Base-by-base conservation (phyloP, 1,140 invertebrate genomes). In the Drosophila lacteicornis region DNA sequence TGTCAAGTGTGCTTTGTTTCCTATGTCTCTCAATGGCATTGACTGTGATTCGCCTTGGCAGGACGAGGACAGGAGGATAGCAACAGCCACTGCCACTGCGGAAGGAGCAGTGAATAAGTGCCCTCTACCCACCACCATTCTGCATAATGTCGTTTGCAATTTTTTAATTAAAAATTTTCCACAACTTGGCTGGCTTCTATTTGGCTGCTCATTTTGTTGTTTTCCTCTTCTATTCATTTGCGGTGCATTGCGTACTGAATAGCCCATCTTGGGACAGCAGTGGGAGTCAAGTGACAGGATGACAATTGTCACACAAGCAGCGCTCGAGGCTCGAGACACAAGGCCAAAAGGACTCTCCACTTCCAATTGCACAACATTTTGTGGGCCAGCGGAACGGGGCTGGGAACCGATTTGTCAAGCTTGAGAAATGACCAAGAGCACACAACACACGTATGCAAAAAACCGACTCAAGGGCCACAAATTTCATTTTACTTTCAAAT, bases 151-250 rank as follows among this genome's bases (percentile, higher is more conserved):
- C 49, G 63, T 74, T 74, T 58, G 80, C 83, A 83, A 88, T 87
- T 88, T 88, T 88, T 83, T 87, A 87, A 88, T 87, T 87, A 80
- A 88, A 86, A 87, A 80, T 88, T 63, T 80, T 83, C 68, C 78
- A 71, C 84, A 83, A 68, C 76, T 79, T 67, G 69, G 47, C 73
- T 82, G 69, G 69, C 59, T 82, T 79, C 68, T 79, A 77, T 82
- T 77, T 60, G 73, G 49, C 47, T 82, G 73, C 80, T 88, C 80
- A 88, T 88, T 87, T 88, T 61, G 77, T 50, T 82, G 65, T 43
- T 66, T 69, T 38, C 33, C 19, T 60, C 15, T 62, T 17, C 6
- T 30, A 12, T 60, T 65, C 30, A 43, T 50, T 73, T 59, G 30
- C 68, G 56, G 22, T 58, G 55, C 76, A 87, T 60, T 87, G 70